Conservation (phyloP, 2,113 vertebrate genomes). For the Myiozetetes cayanensis region DNA sequence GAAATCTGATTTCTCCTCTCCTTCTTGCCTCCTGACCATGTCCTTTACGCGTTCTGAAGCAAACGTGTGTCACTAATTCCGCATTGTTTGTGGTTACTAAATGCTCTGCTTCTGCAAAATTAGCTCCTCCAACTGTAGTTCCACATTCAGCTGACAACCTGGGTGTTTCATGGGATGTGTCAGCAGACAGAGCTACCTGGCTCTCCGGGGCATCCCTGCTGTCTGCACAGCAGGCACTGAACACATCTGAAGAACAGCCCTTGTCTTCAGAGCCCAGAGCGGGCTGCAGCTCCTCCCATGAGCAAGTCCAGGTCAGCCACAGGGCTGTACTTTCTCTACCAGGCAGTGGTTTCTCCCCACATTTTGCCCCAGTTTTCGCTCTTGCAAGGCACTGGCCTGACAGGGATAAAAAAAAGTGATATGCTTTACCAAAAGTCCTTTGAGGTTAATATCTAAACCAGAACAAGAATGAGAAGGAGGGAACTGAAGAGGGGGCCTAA, state of each 20-base stretch:
- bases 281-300: neutral
- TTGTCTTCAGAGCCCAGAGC: neutral
- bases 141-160: neutral
- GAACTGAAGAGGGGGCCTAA: neutral
- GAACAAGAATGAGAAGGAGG: neutral
- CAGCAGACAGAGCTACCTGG: neutral
- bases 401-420: neutral
- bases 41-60: neutral
- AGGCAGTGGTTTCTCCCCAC: neutral
- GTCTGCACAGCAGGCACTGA: neutral
- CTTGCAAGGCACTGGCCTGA: neutral
- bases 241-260: neutral
- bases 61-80: neutral
- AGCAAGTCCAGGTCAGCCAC: neutral
- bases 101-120: neutral
- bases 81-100: neutral
- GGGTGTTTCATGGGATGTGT: neutral
- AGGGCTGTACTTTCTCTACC: neutral
- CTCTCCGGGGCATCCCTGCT: neutral
- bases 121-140: neutral
- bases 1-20: constrained; percentile 1
- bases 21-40: neutral
- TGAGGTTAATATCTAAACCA: neutral
- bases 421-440: neutral
- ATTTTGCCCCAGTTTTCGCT: neutral